These are phyloP conservation scores for Drosophila cardini DNA, from an alignment of 1,140 invertebrate species.

Conservation along the genomic window DNA sequence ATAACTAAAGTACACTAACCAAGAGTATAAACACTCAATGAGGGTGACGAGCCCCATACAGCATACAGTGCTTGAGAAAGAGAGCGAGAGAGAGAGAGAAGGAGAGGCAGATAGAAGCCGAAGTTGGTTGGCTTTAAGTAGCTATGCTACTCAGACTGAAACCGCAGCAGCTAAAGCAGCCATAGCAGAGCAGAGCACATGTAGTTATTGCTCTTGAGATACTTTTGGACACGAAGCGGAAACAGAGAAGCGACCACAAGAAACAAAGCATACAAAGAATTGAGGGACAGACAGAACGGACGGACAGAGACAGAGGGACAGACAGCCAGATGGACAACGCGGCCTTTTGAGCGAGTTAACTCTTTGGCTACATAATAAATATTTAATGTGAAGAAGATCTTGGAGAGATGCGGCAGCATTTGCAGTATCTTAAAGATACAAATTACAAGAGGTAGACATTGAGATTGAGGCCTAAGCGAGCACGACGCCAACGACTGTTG, in stretches of 20 bases:
- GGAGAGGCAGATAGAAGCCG: background rate
- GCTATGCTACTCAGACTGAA: constrained; percentile 40
- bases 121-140: constrained; percentile 42
- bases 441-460: constrained; percentile 80
- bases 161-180: constrained; percentile 58
- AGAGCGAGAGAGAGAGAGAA: constrained; percentile 8
- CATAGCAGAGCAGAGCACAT: constrained; percentile 32
- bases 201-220: constrained; percentile 77
- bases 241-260: constrained; percentile 51
- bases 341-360: constrained; percentile 70
- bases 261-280: constrained; percentile 46
- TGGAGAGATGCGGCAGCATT: constrained; percentile 50
- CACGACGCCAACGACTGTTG: constrained; percentile 21
- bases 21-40: constrained; percentile 44
- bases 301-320: constrained; percentile 10
- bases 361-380: constrained; percentile 82
- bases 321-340: constrained; percentile 24
- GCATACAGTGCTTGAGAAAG: constrained; percentile 2
- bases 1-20: background rate
- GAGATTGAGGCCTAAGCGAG: constrained; percentile 73
- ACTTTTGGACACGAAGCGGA: constrained; percentile 79
- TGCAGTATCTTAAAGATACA: constrained; percentile 80
- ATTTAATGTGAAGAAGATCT: constrained; percentile 71
- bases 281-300: constrained; percentile 33
- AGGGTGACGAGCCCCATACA: constrained; percentile 4